These are phyloP conservation scores for Todiramphus saurophagus DNA, from an alignment of 2,113 vertebrate species.

Conservation along the genomic window DNA sequence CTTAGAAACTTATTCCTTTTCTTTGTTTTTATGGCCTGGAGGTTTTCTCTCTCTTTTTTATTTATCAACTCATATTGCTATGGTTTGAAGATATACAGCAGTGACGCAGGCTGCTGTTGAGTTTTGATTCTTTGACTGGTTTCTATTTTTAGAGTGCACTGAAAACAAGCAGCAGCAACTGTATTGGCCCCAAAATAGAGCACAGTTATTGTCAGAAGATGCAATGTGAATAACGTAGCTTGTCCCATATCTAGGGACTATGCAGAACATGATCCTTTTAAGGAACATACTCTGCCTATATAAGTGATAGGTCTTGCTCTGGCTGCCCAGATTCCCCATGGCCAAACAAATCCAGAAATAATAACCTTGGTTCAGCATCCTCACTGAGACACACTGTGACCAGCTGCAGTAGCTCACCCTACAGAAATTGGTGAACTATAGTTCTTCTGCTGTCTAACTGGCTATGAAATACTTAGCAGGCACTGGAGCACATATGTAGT, in stretches of 20 bases:
- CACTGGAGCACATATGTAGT: background rate
- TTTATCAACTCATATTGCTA: constrained; percentile 24
- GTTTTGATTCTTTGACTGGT: constrained; percentile 29
- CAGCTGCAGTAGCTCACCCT: background rate
- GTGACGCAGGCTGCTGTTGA: constrained; percentile 32
- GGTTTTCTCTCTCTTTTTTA: constrained; percentile 30
- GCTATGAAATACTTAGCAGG: background rate
- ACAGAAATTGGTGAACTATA: background rate
- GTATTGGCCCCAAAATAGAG: background rate
- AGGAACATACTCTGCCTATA: background rate
- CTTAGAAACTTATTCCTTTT: background rate
- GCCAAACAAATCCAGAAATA: background rate
- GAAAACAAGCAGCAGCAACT: background rate
- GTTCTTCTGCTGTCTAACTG: background rate
- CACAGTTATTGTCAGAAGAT: background rate
- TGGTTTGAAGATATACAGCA: constrained; percentile 39
- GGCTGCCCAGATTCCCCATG: background rate
- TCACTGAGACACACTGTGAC: background rate
- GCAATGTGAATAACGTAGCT: background rate
- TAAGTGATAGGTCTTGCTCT: background rate
- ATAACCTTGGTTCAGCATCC: background rate
- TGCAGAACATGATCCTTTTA: background rate
- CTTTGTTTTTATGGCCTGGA: constrained; percentile 27
- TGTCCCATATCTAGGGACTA: background rate
- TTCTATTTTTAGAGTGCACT: constrained; percentile 43